Conservation (phyloP, 2,113 vertebrate species). For the Pygoscelis adeliae region DNA sequence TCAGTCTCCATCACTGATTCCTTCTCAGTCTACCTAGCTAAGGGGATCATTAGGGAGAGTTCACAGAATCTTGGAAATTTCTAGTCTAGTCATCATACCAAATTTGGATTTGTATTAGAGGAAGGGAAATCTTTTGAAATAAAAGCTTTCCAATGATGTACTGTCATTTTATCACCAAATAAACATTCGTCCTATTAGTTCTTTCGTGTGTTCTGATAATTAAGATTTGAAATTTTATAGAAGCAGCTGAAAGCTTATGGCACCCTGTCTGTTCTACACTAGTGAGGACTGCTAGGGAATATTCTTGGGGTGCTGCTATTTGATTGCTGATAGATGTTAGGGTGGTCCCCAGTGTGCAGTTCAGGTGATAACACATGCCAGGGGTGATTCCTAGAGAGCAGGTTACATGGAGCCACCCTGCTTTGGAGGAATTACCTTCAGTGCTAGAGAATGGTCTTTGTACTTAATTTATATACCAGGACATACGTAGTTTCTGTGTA, state of each 20-base stretch:
- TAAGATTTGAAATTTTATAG: neutral
- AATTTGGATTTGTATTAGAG: neutral
- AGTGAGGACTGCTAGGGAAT: neutral
- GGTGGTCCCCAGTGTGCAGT: neutral
- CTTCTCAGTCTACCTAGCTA: neutral
- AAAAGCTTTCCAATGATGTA: neutral
- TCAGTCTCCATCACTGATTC: neutral
- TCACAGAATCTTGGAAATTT: neutral
- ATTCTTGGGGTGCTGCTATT: neutral
- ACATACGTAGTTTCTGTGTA: neutral
- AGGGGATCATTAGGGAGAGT: neutral
- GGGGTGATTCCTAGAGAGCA: neutral
- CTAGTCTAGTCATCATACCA: neutral
- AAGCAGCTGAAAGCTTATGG: neutral
- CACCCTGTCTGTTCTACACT: neutral
- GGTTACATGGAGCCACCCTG: neutral
- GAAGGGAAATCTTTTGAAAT: neutral
- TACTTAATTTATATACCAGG: too few species aligned
- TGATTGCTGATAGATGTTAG: neutral
- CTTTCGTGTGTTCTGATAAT: neutral
- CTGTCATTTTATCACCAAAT: neutral
- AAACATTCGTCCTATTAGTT: neutral
- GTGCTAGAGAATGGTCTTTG: neutral
- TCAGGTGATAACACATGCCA: neutral
- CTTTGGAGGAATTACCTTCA: neutral